A percentile compares a stretch with the other conserved stretches of the same genome.
Evolutionary conservation across 2,113 vertebrate species (phyloP).

Genomic region (Hipposideros armiger): DNA sequence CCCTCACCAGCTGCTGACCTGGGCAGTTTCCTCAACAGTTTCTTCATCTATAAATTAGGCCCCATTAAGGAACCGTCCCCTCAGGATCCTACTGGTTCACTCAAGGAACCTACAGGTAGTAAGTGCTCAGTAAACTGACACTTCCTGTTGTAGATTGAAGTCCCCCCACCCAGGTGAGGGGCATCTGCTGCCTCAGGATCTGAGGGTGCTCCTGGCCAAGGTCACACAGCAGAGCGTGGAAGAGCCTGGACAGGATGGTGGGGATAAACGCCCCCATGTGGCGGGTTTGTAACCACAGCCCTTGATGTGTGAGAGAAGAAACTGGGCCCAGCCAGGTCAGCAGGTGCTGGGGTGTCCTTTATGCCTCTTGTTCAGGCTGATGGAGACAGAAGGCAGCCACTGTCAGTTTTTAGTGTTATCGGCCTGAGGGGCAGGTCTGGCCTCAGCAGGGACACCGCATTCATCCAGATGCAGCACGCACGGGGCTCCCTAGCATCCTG

Average conservation of each 20-base stretch:
- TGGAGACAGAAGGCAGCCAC: not conserved
- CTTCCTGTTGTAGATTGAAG: no score
- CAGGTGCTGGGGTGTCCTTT: not conserved
- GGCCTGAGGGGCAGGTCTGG: not conserved
- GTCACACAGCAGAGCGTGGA: not conserved
- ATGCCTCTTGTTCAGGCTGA: not conserved
- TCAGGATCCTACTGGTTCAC: not conserved
- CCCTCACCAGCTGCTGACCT: not conserved
- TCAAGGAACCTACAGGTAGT: not conserved
- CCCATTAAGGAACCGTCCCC: not conserved
- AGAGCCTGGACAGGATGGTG: not conserved
- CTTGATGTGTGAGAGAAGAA: not conserved
- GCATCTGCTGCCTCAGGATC: no score
- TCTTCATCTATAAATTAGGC: not conserved
- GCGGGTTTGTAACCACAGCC: fast-evolving
- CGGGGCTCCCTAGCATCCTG: not conserved
- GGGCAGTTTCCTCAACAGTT: fast-evolving
- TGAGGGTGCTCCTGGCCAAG: not conserved
- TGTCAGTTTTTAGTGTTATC: not conserved
- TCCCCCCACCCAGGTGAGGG: not conserved
- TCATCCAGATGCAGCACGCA: fast-evolving
- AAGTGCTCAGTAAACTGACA: not conserved
- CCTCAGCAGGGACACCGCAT: not conserved
- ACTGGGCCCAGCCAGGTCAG: not conserved
- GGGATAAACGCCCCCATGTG: fast-evolving